phyloP scores from a whole-genome alignment of 2,888 invertebrate genomes.

The Leptinotarsa peninsularis region DNA sequence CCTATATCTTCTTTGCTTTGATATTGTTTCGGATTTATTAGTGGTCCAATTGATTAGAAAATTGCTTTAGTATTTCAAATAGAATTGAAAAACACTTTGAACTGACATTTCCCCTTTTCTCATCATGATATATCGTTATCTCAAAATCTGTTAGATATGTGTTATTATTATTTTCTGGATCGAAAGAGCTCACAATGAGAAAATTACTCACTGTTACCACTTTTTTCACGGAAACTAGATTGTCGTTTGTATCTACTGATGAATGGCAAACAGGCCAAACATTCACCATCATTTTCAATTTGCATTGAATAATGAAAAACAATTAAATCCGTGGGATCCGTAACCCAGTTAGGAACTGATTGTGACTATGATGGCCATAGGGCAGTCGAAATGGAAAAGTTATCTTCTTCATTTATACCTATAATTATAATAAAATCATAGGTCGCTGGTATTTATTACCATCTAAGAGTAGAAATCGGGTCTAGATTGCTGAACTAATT shows the following conservation, averaged over 20 bases:
- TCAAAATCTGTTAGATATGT: too few relatives aligned
- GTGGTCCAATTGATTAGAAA: too few relatives aligned
- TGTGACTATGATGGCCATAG: slow-evolving; percentile 19
- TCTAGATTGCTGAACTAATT: background rate
- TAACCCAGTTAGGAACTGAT: slow-evolving; percentile 20
- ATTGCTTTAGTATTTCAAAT: too few relatives aligned
- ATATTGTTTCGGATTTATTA: too few relatives aligned
- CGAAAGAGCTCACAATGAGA: background rate
- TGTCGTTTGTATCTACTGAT: background rate
- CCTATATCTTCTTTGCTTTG: too few relatives aligned
- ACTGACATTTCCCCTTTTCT: too few relatives aligned
- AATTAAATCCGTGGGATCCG: slow-evolving; percentile 21
- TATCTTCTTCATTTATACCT: slow-evolving; percentile 7
- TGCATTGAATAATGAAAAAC: slow-evolving; percentile 17
- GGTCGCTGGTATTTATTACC: background rate
- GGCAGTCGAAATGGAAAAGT: background rate
- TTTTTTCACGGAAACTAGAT: background rate
- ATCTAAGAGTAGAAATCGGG: background rate
- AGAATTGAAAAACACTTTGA: too few relatives aligned
- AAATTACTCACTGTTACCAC: background rate
- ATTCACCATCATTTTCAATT: background rate
- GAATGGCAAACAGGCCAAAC: slow-evolving; percentile 6
- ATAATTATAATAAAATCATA: slow-evolving; percentile 3
- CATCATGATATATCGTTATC: too few relatives aligned
- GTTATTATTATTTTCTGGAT: background rate